Evolutionary conservation across 2,113 vertebrate genomes (phyloP).

Genomic region (Octodon degus): DNA sequence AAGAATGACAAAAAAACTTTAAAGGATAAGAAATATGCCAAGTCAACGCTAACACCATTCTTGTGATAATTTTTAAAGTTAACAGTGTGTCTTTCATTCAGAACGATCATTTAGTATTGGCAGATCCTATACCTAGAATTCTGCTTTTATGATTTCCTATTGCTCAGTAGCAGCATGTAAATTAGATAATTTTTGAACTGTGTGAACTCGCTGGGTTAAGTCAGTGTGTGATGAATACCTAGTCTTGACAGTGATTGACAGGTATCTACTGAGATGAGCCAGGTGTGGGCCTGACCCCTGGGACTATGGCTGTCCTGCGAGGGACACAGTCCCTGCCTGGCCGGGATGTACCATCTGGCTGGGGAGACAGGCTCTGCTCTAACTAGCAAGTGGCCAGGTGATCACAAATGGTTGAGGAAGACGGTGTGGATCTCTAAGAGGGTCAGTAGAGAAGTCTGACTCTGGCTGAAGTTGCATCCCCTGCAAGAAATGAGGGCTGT

Average conservation of each 20-base stretch:
- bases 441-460: not conserved
- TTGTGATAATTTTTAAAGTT: not conserved
- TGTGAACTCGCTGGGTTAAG: not conserved
- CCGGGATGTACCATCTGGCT: not conserved
- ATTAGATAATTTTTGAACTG: slow-evolving; percentile 9
- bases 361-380: not conserved
- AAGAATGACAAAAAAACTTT: not conserved
- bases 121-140: not conserved
- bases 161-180: not conserved
- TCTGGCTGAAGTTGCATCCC: not conserved
- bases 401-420: not conserved
- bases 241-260: not conserved
- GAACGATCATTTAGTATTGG: not conserved
- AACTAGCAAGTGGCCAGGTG: not conserved
- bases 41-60: not conserved
- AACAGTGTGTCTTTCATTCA: not conserved
- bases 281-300: not conserved
- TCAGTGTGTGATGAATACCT: not conserved
- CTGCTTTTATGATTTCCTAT: not conserved
- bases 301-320: not conserved
- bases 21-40: not conserved
- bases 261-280: not conserved
- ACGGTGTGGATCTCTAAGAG: not conserved
- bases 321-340: not conserved
- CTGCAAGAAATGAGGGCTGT: not conserved